Evolutionary conservation across 2,888 invertebrate genomes (phyloP), one percentile per base, ranked within the genome.

Genomic region (Pammene aurita): DNA sequence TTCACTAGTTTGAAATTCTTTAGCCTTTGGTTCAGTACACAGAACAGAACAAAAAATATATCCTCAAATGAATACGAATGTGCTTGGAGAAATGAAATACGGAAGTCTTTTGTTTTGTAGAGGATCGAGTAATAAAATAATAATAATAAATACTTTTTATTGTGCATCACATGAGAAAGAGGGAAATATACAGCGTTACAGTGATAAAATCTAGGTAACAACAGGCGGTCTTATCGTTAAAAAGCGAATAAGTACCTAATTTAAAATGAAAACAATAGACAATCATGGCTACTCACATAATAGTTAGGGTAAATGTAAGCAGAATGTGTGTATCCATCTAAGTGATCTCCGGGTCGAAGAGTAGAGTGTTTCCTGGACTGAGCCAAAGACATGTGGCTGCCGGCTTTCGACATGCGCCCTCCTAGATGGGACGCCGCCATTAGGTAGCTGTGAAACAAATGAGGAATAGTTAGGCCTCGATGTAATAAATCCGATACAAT

Each of bases 291-390:
- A 85, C 89, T 85, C 78, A 95, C 95, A 84, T 95, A 95, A 79
- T 95, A 92, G 84, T 95, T 95, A 70, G 95, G 95, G 78, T 95
- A 95, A 72, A 93, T 92, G 82, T 92, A 84, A 73, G 93, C 85
- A 71, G 93, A 84, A 83, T 90, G 87, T 81, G 94, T 84, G 73
- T 90, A 92, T 55, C 94, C 94, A 63, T 93, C 93, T 44, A 90
- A 83, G 61, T 94, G 88, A 78, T 94, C 94, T 34, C 93, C 93
- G 0, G 93, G 93, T 75, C 94, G 83, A 18, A 94, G 86, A 0
- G 94, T 91, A 41, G 94, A 94, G 56, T 93, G 92, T 73, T 93
- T 92, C 57, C 94, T 85, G 5, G 94, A 93, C 64, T 93, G 93
- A 6, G 93, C 89, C 50, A 93, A 72, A 0, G 95, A 95, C 80